Base-by-base conservation (phyloP, 2,113 vertebrate genomes). In the Malurus alboscapulatus region DNA sequence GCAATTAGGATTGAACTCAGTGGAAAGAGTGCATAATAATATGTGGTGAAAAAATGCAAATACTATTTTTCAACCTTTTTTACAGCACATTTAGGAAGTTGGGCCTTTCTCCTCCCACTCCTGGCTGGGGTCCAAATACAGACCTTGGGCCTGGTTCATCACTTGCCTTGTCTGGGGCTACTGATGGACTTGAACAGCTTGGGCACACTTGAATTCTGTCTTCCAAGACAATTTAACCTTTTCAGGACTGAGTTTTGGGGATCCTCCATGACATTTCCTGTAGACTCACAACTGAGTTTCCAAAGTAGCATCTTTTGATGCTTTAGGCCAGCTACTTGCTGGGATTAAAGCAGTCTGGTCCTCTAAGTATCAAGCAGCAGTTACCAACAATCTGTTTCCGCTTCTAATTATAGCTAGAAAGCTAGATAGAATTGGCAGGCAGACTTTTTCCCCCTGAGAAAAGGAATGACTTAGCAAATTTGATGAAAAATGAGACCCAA, bases 301-400 rank as follows among this genome's bases (percentile, higher is more conserved):
- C 0, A 66, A 87, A 96, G 58, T 62, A 47, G 78, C 45, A 91
- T 69, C 47, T 88, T 77, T 19, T 25, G 8, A 54, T 87, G 71
- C 63, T 85, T 72, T 40, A 57, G 88, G 88, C 58, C 92, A 93
- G 71, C 58, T 91, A 72, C 82, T 82, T 4, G 1, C 78, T 80
- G 80, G 82, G 84, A 91, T 79, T 85, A 77, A 92, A 84, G 72
- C 82, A 84, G 51, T 44, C 63, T 88, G 67, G 55, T 66, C 85
- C 79, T 83, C 88, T 85, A 94, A 96, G 90, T 93, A 96, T 40
- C 92, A 94, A 54, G 71, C 75, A 91, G 77, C 73, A 91, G 59
- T 36, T 81, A 80, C 77, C 74, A 89, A 87, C 87, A 82, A 84
- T 85, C 94, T 95, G 93, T 84, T 95, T 86, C 89, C 74, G 71